Evolutionary conservation across 2,888 invertebrate genomes (phyloP), one percentile per base, ranked within the genome.

Genomic region (Andrena haemorrhoa): DNA sequence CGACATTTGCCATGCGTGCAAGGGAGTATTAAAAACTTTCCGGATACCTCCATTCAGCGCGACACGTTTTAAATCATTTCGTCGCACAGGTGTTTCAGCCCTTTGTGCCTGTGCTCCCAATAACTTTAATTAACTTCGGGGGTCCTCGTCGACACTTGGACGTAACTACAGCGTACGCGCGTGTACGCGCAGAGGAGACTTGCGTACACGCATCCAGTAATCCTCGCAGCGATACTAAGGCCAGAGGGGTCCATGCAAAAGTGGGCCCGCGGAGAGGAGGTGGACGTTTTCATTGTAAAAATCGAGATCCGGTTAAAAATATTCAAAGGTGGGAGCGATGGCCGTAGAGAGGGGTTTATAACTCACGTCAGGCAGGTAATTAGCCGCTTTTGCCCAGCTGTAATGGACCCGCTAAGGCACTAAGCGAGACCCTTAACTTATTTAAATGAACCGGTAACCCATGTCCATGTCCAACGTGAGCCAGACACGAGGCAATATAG

Each of bases 361-460:
- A 94, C 93, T 93, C 93, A 94, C 93, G 93, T 93, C 93, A 93
- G 93, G 93, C 93, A 93, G 93, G 93, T 93, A 93, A 93, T 94
- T 94, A 93, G 93, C 92, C 93, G 93, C 92, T 93, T 93, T 94
- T 93, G 93, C 91, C 91, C 91, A 91, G 91, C 92, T 93, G 94
- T 94, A 94, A 94, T 94, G 93, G 94, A 93, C 90, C 92, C 90
- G 91, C 91, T 91, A 91, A 91, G 92, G 90, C 91, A 92, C 91
- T 90, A 90, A 92, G 92, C 91, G 91, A 93, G 92, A 92, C 92
- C 93, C 93, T 94, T 94, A 94, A 93, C 93, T 94, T 94, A 94
- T 94, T 94, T 93, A 93, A 94, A 94, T 94, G 93, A 94, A 93
- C 92, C 87, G 91, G 93, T 93, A 94, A 94, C 93, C 93, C 93